Conservation (phyloP, 1,140 invertebrate genomes). For the Drosophila carrolli region DNA sequence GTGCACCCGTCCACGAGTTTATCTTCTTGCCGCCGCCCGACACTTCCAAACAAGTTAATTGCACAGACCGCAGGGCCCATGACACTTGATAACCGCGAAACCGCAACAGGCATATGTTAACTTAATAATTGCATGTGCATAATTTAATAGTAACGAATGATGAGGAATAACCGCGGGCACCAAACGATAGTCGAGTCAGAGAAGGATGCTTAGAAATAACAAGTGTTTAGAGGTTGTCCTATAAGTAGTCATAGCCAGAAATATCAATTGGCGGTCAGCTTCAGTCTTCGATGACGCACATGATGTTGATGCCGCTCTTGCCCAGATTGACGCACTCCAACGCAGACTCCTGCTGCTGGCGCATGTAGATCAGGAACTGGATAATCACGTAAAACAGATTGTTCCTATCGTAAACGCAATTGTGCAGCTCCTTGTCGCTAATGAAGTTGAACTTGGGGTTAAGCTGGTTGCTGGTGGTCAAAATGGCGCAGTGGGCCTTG, state of each 20-base stretch:
- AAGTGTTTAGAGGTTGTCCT: background rate
- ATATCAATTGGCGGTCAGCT: conserved; percentile 23
- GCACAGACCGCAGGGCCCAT: conserved; percentile 57
- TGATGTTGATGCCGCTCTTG: conserved; percentile 90
- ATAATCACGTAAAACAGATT: conserved; percentile 93
- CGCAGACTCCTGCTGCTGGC: conserved; percentile 90
- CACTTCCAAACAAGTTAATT: conserved; percentile 75
- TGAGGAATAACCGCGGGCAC: conserved; percentile 8
- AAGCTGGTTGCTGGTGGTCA: conserved; percentile 64
- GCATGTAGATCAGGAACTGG: conserved; percentile 91
- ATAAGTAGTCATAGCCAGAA: conserved; percentile 1
- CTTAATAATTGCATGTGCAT: conserved; percentile 76
- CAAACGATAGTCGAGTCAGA: conserved; percentile 5
- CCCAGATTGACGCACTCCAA: conserved; percentile 92
- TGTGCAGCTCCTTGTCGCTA: conserved; percentile 82
- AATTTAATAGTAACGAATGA: conserved; percentile 68
- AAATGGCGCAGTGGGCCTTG: conserved; percentile 80
- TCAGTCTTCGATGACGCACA: conserved; percentile 90
- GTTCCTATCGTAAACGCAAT: conserved; percentile 89
- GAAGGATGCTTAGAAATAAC: conserved; percentile 33
- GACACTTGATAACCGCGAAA: conserved; percentile 54
- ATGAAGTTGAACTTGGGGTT: conserved; percentile 84
- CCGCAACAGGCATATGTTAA: conserved; percentile 55
- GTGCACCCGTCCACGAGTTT: conserved; percentile 12
- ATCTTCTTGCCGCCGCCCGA: conserved; percentile 25